Conservation (phyloP, 1,140 invertebrate species). For the Drosophila bocki region DNA sequence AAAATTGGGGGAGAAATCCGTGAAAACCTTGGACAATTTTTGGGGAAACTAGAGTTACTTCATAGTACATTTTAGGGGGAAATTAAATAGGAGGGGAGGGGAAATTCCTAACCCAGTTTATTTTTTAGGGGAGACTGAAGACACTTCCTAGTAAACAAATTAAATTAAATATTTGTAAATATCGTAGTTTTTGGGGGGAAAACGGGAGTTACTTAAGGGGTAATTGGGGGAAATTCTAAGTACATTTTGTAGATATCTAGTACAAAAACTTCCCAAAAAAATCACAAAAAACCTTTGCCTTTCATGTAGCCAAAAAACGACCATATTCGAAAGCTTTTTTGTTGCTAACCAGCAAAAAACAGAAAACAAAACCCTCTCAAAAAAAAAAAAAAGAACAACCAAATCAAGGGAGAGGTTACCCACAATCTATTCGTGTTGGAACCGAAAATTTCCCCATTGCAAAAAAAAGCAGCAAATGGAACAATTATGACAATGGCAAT, state of each 20-base stretch:
- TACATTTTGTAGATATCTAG: background rate
- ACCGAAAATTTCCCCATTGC: slow-evolving; percentile 19
- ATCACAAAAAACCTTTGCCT: background rate
- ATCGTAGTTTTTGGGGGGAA: background rate
- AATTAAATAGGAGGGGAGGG: background rate
- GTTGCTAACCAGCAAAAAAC: background rate
- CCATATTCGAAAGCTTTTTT: background rate
- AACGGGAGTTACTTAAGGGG: background rate
- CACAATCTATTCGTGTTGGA: background rate
- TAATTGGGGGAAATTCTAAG: background rate
- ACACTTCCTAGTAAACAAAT: slow-evolving; percentile 12
- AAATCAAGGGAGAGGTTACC: background rate
- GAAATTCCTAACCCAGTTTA: slow-evolving; percentile 2
- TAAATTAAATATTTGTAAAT: slow-evolving; percentile 4
- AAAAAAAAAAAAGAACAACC: slow-evolving; percentile 6
- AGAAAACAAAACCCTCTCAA: background rate
- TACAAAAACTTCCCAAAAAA: background rate
- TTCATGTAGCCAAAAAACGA: background rate
- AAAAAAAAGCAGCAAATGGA: slow-evolving; percentile 34
- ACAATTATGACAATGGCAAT: slow-evolving; percentile 71
- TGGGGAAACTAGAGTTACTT: slow-evolving; percentile 7
- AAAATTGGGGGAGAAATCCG: background rate
- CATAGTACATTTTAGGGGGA: background rate
- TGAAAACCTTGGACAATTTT: slow-evolving; percentile 2
- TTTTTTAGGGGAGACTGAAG: background rate